Percentiles rank a stretch among this genome's conserved stretches.
phyloP scores from a whole-genome alignment of 2,113 vertebrate genomes.

The Larimichthys crocea region DNA sequence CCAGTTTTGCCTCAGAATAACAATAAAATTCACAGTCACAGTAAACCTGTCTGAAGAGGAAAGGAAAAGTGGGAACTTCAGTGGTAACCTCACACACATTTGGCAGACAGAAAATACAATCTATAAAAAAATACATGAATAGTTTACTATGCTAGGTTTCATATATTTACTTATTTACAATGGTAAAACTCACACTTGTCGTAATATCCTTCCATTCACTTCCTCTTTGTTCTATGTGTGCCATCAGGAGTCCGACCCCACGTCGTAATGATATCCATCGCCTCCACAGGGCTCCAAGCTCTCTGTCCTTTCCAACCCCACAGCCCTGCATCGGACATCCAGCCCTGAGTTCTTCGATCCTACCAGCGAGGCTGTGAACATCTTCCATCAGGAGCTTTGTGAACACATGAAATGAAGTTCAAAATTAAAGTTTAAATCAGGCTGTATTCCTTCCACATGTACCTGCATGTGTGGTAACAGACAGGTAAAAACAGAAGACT shows the following conservation, averaged over 20 bases:
- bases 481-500: not conserved
- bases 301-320: conserved; percentile 62
- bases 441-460: not conserved
- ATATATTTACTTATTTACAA: not conserved
- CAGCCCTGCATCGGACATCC: conserved; percentile 72
- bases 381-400: conserved; percentile 77
- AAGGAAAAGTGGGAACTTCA: not conserved
- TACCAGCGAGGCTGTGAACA: conserved; percentile 48
- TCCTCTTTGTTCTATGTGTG: conserved; percentile 84
- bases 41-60: not conserved
- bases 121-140: too few relatives aligned
- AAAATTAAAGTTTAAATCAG: not conserved
- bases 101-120: not conserved
- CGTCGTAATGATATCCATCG: conserved; percentile 85
- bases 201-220: conserved; percentile 89
- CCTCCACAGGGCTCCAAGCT: conserved; percentile 83
- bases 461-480: not conserved
- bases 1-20: not conserved
- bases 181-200: conserved; percentile 85
- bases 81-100: not conserved
- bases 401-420: not conserved
- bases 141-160: not conserved
- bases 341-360: conserved; percentile 71
- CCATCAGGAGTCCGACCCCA: conserved; percentile 80
- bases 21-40: conserved; percentile 1